Conservation (phyloP, 2,797 vertebrate species). For the Pipistrellus kuhlii region DNA sequence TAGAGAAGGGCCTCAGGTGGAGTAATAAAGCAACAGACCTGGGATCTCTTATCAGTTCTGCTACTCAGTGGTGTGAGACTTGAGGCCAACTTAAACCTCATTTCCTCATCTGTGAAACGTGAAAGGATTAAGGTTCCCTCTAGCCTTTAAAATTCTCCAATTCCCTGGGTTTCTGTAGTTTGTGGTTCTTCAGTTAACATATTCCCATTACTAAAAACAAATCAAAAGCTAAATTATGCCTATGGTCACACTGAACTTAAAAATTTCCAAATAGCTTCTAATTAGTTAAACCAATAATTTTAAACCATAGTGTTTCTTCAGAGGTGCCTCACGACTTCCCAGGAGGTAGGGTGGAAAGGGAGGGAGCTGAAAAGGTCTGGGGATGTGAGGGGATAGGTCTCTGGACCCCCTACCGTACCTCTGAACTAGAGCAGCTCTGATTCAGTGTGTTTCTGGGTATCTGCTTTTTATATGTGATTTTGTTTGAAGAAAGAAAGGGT, state of each 20-base stretch:
- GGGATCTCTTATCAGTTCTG: background rate
- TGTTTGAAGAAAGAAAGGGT: background rate
- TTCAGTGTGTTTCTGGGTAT: background rate
- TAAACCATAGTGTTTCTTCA: background rate
- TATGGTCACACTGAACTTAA: background rate
- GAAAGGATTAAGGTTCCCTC: background rate
- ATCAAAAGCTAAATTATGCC: conserved; percentile 23
- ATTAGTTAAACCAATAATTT: conserved; percentile 13
- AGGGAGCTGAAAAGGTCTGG: too few relatives aligned
- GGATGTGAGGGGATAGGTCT: background rate
- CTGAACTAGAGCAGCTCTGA: background rate
- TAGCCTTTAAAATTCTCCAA: background rate
- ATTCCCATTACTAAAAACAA: conserved; percentile 37
- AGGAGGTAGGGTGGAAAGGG: background rate
- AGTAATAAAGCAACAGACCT: background rate
- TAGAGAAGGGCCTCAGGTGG: background rate
- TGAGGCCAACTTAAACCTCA: background rate
- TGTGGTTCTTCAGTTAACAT: conserved; percentile 10
- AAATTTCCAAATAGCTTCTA: conserved; percentile 7
- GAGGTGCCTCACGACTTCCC: background rate
- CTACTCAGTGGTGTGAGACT: background rate
- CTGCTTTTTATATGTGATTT: background rate
- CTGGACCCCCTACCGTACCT: background rate
- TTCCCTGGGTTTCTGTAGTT: background rate
- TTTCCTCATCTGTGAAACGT: background rate